These are phyloP conservation scores for Bubo blakistoni DNA, from an alignment of 2,113 vertebrate genomes.

Conservation along the genomic window DNA sequence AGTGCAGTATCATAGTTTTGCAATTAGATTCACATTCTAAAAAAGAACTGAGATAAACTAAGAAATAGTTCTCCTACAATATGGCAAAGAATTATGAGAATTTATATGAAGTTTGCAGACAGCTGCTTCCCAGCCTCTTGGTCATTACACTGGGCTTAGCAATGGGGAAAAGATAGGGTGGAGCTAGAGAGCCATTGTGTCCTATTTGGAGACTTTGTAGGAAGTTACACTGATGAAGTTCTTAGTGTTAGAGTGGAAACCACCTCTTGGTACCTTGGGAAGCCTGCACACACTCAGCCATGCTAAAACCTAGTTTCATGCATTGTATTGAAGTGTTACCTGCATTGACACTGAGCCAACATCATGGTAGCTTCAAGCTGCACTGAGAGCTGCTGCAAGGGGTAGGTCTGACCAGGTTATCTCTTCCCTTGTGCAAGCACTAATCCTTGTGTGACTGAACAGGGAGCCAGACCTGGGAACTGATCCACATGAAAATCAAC, in stretches of 20 bases:
- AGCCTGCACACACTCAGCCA: not conserved
- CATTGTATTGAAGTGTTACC: not conserved
- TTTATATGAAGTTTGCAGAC: not conserved
- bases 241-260: not conserved
- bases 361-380: not conserved
- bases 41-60: conserved; percentile 15
- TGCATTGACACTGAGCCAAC: not conserved
- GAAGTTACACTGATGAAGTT: not conserved
- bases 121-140: not conserved
- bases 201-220: not conserved
- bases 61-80: not conserved
- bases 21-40: conserved; percentile 9
- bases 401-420: not conserved
- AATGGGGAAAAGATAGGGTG: not conserved
- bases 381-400: not conserved
- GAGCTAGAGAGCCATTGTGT: rapidly evolving
- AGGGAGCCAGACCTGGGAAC: not conserved
- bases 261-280: not conserved
- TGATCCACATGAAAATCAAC: not conserved
- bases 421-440: not conserved
- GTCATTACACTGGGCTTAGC: not conserved
- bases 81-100: not conserved
- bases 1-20: conserved; percentile 43
- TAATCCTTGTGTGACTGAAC: not conserved
- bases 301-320: not conserved